A percentile compares a stretch with the other conserved stretches of the same genome.
Conservation (phyloP, 2,888 invertebrate genomes). For the Luperina nickerlii region DNA sequence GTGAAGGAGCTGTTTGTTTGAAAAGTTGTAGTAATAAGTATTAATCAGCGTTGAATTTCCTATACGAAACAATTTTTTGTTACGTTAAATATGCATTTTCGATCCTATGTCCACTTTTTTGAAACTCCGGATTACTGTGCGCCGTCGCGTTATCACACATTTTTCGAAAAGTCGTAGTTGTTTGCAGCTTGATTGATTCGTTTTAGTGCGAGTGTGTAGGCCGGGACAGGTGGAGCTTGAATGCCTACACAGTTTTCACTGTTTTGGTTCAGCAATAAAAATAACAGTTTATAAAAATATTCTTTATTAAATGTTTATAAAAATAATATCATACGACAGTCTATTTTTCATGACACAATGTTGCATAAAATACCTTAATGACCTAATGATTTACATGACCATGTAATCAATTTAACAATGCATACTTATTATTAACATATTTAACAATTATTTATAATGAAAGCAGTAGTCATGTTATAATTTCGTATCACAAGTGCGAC, state of each 20-base stretch:
- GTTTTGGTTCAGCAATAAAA: slow-evolving; percentile 3
- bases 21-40: too few species aligned
- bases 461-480: background rate
- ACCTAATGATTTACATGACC: background rate
- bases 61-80: too few species aligned
- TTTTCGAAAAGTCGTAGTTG: too few species aligned
- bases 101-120: too few species aligned
- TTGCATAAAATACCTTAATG: slow-evolving; percentile 5
- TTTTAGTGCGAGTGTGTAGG: background rate
- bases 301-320: slow-evolving; percentile 31
- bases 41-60: too few species aligned
- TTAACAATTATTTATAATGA: slow-evolving; percentile 21
- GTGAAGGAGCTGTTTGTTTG: too few species aligned
- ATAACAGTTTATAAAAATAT: slow-evolving; percentile 8
- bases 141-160: too few species aligned
- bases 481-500: slow-evolving; percentile 22
- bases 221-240: background rate
- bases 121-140: too few species aligned
- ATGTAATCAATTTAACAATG: background rate
- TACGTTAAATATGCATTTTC: too few species aligned
- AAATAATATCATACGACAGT: slow-evolving; percentile 32
- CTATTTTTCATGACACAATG: slow-evolving; percentile 26
- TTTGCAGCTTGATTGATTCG: background rate
- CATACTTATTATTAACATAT: background rate
- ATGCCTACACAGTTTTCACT: background rate